Base-by-base conservation (phyloP, 2,888 invertebrate genomes). In the Yponomeuta cagnagella region DNA sequence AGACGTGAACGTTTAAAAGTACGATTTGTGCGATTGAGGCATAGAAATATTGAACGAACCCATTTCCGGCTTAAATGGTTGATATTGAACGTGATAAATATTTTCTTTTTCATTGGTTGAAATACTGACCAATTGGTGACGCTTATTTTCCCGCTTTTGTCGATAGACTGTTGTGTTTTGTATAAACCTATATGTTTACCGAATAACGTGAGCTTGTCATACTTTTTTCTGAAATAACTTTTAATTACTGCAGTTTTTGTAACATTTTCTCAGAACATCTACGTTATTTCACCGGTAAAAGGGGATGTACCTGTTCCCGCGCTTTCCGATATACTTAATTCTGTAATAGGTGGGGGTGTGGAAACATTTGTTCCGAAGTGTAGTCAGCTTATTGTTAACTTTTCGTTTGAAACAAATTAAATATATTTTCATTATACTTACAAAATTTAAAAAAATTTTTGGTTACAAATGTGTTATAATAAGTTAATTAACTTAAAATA, bases 351-450 rank as follows among this genome's bases (percentile, higher is more conserved):
- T 58, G 15, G 15, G 3, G 15, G 15, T 2, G 52, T 58, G 52
- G 52, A 58, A 30, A 33, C 10, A 30, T 65, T 65, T 65, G 65
- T 65, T 65, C 65, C 65, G 31, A 31, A 65, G 30, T 15, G 52
- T 58, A 58, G 3, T 58, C 3, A 15, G 0, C 15, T 52, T 1
- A 2, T 15, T 15, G 5, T 15, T 5, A 15, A 58, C 52, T 58
- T 58, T 58, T 58, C 0, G 52, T 15, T 58, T 58, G 15, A 15
- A 58, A 12, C 12, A 58, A 58, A 58, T 4, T 12, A 15, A 58
- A 58, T 15, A 15, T 58, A 15, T 15, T 12, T 58, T 15, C 12
- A 15, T 4, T 15, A 58, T 15, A 2, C 0, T 12, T 15, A 3
- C 52, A 15, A 12, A 15, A 58, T 1, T 15, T 15, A 3, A 23